Conservation (phyloP, 2,888 invertebrate genomes). For the Drosophila picticornis region DNA sequence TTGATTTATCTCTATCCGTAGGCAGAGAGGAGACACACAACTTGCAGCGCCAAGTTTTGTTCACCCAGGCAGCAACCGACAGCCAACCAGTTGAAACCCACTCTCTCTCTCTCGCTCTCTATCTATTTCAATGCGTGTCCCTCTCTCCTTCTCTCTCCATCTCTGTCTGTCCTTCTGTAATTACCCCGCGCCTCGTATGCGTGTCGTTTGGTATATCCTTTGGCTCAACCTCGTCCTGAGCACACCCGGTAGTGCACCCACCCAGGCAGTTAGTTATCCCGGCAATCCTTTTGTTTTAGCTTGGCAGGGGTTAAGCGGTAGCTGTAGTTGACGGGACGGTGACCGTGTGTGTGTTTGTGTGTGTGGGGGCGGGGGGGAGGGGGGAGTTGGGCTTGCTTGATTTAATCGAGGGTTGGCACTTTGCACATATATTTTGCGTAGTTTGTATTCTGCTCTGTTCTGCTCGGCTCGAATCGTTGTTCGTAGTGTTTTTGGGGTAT, state of each 20-base stretch:
- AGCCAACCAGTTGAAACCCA: not conserved
- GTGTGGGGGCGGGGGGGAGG: not conserved
- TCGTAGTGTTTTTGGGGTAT: constrained; percentile 54
- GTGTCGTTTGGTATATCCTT: not conserved
- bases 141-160: not conserved
- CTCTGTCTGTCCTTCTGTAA: not conserved
- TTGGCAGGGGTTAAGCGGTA: not conserved
- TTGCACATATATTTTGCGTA: constrained; percentile 48
- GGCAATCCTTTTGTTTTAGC: constrained; percentile 59
- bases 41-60: constrained; percentile 19
- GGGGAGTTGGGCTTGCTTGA: not conserved
- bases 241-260: not conserved
- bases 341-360: not conserved
- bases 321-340: not conserved
- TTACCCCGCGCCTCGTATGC: not conserved
- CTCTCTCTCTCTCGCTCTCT: not conserved
- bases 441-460: constrained; percentile 33
- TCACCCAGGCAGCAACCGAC: constrained; percentile 32
- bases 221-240: not conserved
- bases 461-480: constrained; percentile 45
- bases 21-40: constrained; percentile 6
- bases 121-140: too few species aligned
- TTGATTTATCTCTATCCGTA: constrained; percentile 52
- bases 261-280: constrained; percentile 38
- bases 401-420: constrained; percentile 46